These are phyloP conservation scores for Erannis defoliaria DNA, from an alignment of 2,888 invertebrate species.

Conservation along the genomic window DNA sequence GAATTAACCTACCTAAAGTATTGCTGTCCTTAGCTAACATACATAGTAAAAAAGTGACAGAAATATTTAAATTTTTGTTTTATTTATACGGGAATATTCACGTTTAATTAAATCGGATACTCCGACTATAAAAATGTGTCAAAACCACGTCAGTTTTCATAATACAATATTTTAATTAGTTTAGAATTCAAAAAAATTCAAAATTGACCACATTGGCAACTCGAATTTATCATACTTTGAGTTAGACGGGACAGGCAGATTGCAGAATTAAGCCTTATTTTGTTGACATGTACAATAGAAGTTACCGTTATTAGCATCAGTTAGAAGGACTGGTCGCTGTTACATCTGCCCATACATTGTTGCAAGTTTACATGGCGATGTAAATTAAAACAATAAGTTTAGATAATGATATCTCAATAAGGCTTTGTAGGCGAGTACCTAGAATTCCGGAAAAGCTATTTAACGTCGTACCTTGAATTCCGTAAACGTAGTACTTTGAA, in stretches of 20 bases:
- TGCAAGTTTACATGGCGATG: slow-evolving; percentile 1
- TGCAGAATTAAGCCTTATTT: slow-evolving; percentile 18
- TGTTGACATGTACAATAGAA: slow-evolving; percentile 9
- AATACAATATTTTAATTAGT: no score
- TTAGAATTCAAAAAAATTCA: no score
- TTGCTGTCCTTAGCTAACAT: no score
- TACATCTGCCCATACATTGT: slow-evolving; percentile 31
- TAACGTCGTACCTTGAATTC: neutral
- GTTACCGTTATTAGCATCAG: slow-evolving; percentile 8
- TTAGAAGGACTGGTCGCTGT: slow-evolving; percentile 15
- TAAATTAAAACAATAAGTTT: slow-evolving; percentile 2
- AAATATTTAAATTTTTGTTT: no score
- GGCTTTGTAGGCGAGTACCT: neutral
- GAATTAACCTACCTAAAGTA: no score
- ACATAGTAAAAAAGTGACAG: no score
- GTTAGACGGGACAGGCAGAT: slow-evolving; percentile 16
- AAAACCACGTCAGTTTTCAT: no score
- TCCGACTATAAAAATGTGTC: no score
- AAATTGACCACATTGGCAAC: no score
- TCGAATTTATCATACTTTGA: slow-evolving; percentile 33
- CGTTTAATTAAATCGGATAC: no score
- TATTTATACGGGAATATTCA: no score
- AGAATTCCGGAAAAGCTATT: slow-evolving; percentile 13
- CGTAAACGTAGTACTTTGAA: slow-evolving; percentile 9
- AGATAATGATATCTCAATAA: neutral